Evolutionary conservation across 2,797 vertebrate genomes (phyloP), one percentile per base, ranked within the genome.

Genomic region (Sebastes goodei): DNA sequence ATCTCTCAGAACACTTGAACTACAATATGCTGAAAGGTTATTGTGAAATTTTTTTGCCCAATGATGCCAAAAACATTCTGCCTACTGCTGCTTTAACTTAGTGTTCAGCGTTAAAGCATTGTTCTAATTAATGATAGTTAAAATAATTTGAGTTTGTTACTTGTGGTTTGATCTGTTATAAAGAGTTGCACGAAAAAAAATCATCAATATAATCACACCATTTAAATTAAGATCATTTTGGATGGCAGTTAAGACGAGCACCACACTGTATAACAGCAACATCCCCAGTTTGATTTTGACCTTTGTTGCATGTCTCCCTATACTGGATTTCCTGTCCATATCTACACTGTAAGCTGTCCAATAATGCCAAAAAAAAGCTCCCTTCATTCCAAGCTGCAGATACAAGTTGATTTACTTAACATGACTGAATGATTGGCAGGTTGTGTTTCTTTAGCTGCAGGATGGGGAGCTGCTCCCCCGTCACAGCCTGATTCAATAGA

Each of bases 401-500:
- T 55, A 33, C 32, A 59, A 71, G 15, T 17, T 55, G 38, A 78
- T 82, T 68, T 29, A 63, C 53, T 57, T 7, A 69, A 70, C 63
- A 17, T 1, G 69, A 59, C 11, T 21, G 74, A 63, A 25, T 86
- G 80, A 90, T 27, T 89, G 87, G 55, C 80, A 86, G 75, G 7
- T 32, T 65, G 70, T 60, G 33, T 75, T 83, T 80, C 81, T 84
- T 62, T 62, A 12, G 73, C 66, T 10, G 61, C 29, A 61, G 61
- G 65, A 67, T 61, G 9, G 38, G 65, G 68, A 55, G 30, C 46
- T 80, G 80, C 53, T 78, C 60, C 57, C 63, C 77, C 2, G 35
- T 84, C 81, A 88, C 83, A 81, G 88, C 56, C 72, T 77, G 80
- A 90, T 90, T 87, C 81, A 75, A 56, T 7, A 61, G 70, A 90